Evolutionary conservation across 2,113 vertebrate species (phyloP), one percentile per base, ranked within the genome.

Genomic region (Lophius piscatorius): DNA sequence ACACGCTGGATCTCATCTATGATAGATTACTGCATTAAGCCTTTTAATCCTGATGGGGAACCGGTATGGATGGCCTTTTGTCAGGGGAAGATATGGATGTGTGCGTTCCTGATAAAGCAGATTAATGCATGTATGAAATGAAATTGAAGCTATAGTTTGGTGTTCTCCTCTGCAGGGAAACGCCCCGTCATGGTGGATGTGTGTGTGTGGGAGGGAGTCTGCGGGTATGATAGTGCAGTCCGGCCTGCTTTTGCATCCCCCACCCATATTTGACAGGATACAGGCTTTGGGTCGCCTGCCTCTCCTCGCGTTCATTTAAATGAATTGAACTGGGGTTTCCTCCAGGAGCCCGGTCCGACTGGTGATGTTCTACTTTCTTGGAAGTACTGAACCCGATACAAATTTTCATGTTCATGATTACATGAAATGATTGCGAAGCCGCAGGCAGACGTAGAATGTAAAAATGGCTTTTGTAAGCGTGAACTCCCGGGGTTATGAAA

Each of bases 31-130:
- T 42, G 56, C 40, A 49, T 35, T 42, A 79, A 64, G 11, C 54
- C 39, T 50, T 70, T 63, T 84, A 78, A 84, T 84, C 78, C 84
- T 71, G 54, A 42, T 56, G 59, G 59, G 44, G 70, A 67, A 51
- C 68, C 38, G 51, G 44, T 80, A 63, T 62, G 49, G 74, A 70
- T 68, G 68, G 50, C 54, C 65, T 61, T 56, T 69, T 69, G 63
- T 51, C 60, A 50, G 61, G 49, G 46, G 7, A 63, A 79, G 76
- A 78, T 78, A 84, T 60, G 61, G 72, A 18, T 56, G 21, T 18
- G 16, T 40, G 34, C 29, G 47, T 42, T 65, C 29, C 34, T 63
- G 70, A 50, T 78, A 71, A 58, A 1, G 45, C 56, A 81, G 77
- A 81, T 65, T 73, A 75, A 79, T 77, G 67, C 50, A 61, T 70